phyloP scores from a whole-genome alignment of 2,113 vertebrate genomes.

The Galbula dea region DNA sequence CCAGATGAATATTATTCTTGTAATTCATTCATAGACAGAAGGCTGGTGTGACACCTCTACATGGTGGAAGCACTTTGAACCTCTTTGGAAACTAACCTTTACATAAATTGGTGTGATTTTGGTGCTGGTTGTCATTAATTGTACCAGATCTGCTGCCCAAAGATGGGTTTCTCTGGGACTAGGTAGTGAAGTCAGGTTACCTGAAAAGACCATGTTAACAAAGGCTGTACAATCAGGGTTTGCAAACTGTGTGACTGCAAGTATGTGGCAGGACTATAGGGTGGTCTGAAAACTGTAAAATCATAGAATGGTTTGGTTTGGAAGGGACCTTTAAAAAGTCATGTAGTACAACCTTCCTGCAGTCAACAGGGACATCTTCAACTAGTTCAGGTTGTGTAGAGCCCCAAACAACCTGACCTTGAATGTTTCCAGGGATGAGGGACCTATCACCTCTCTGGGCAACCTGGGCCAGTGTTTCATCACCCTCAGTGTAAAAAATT shows the following conservation, averaged over 20 bases:
- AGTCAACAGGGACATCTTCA: background rate
- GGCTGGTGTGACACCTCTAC: background rate
- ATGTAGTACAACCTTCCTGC: background rate
- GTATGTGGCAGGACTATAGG: background rate
- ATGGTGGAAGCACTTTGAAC: background rate
- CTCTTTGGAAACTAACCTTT: background rate
- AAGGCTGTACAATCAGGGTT: background rate
- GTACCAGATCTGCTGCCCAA: background rate
- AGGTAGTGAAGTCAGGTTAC: background rate
- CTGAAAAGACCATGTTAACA: rapidly evolving
- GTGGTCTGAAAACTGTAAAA: background rate
- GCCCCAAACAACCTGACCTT: background rate
- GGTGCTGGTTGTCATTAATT: background rate
- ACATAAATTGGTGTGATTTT: background rate
- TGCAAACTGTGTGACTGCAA: background rate
- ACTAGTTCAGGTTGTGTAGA: background rate
- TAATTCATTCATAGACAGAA: background rate
- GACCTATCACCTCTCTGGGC: background rate
- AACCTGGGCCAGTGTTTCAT: background rate
- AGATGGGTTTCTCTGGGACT: background rate
- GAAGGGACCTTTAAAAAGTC: background rate
- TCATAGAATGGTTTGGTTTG: background rate
- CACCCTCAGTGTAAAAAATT: background rate
- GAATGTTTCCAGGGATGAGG: background rate
- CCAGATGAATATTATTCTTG: background rate